These are phyloP conservation scores for Elmis aenea DNA, from an alignment of 2,888 invertebrate genomes.

Conservation along the genomic window DNA sequence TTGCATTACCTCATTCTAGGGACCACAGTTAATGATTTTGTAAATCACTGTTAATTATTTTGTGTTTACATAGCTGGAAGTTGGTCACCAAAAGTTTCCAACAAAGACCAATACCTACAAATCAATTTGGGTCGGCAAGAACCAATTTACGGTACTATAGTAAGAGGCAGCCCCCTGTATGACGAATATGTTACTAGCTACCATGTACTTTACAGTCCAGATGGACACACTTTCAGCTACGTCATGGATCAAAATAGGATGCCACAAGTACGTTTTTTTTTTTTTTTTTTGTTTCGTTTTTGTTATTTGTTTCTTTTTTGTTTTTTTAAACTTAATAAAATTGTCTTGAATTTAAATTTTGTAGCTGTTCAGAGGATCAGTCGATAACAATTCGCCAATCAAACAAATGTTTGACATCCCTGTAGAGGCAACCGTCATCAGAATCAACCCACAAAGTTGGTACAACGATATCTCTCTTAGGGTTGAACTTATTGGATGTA, in stretches of 20 bases:
- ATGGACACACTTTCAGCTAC: conserved; percentile 58
- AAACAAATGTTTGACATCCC: conserved; percentile 65
- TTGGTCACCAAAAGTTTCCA: conserved; percentile 63
- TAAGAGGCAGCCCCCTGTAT: conserved; percentile 65
- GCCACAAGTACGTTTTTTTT: conserved; percentile 59
- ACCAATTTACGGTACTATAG: conserved; percentile 67
- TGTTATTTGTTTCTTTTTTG: conserved; percentile 2
- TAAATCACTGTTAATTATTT: background rate
- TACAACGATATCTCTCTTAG: conserved; percentile 59
- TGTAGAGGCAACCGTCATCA: conserved; percentile 67
- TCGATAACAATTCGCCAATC: conserved; percentile 54
- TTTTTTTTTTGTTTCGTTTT: conserved; percentile 10
- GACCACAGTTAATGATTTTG: too few relatives aligned
- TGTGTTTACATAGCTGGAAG: conserved; percentile 48
- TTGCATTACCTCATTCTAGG: too few relatives aligned
- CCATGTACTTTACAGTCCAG: conserved; percentile 64
- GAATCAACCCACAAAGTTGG: conserved; percentile 73
- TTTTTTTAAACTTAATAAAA: background rate
- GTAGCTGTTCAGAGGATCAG: conserved; percentile 69
- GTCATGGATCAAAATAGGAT: conserved; percentile 46
- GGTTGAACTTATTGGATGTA: conserved; percentile 73
- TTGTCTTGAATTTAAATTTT: background rate
- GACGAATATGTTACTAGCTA: conserved; percentile 76
- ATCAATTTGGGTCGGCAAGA: conserved; percentile 54
- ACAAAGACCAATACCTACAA: conserved; percentile 65